phyloP scores from a whole-genome alignment of 2,113 vertebrate species.

The Numenius arquata region DNA sequence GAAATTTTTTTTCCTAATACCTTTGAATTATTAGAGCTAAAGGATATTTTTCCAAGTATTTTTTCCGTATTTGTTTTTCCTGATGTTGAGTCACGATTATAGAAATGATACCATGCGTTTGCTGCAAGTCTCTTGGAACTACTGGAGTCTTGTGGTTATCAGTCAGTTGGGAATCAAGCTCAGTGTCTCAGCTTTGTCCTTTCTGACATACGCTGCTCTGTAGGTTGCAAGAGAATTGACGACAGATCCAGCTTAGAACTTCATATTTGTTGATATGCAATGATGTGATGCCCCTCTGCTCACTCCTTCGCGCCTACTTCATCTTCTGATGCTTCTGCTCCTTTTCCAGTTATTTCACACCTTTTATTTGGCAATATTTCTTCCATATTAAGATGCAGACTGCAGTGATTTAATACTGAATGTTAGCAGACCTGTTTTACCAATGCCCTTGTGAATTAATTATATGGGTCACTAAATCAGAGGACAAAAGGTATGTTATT shows the following conservation, averaged over 20 bases:
- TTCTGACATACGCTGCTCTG: rapidly evolving
- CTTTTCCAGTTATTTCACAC: not conserved
- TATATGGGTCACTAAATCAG: not conserved
- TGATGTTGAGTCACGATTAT: not conserved
- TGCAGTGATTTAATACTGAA: not conserved
- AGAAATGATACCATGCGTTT: not conserved
- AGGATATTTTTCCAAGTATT: not conserved
- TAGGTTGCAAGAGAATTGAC: not conserved
- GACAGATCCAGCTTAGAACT: not conserved
- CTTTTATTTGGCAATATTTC: not conserved
- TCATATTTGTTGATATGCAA: not conserved
- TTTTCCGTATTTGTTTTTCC: not conserved
- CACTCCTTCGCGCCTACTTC: not conserved
- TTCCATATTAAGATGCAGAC: not conserved
- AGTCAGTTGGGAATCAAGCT: not conserved
- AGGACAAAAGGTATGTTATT: not conserved
- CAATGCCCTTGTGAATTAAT: not conserved
- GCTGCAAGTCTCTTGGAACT: not conserved
- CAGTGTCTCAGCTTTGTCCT: not conserved
- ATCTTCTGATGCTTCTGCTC: not conserved
- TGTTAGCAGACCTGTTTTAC: not conserved
- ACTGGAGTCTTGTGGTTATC: not conserved
- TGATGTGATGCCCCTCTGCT: not conserved
- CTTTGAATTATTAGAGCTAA: not conserved
- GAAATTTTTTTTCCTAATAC: not conserved